Evolutionary conservation across 2,888 invertebrate species (phyloP), one percentile per base, ranked within the genome.

Genomic region (Xylocampa areola): DNA sequence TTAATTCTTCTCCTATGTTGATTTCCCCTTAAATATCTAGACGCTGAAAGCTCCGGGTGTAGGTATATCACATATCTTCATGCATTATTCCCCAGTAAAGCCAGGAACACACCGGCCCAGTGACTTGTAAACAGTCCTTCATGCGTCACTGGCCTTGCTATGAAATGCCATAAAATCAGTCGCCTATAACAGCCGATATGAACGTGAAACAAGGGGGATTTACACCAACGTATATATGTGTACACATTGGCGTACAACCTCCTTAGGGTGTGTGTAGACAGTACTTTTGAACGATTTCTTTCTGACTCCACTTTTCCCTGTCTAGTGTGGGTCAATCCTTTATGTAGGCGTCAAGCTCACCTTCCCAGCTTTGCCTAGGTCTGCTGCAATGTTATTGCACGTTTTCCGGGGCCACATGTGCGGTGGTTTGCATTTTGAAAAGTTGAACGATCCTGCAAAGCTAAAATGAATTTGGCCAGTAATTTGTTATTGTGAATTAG

Each of bases 91-190:
- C 49, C 43, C 36, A 30, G 35, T 64, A 64, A 61, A 57, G 52
- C 37, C 40, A 43, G 44, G 45, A 32, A 33, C 33, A 57, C 57
- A 60, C 36, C 41, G 13, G 53, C 60, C 54, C 73, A 81, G 59
- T 76, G 76, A 73, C 49, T 68, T 79, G 81, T 73, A 59, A 58
- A 76, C 68, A 72, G 68, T 69, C 40, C 45, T 54, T 63, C 54
- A 69, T 71, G 73, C 75, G 57, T 77, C 76, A 73, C 57, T 68
- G 54, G 39, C 37, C 63, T 41, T 52, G 64, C 57, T 71, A 75
- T 77, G 74, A 74, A 76, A 73, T 78, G 73, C 77, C 75, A 80
- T 85, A 84, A 86, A 86, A 71, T 66, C 78, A 81, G 71, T 81
- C 79, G 70, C 33, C 77, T 73, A 78, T 81, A 78, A 81, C 63